phyloP scores from a whole-genome alignment of 2,888 invertebrate genomes.

The Kryphioiulus occultus region DNA sequence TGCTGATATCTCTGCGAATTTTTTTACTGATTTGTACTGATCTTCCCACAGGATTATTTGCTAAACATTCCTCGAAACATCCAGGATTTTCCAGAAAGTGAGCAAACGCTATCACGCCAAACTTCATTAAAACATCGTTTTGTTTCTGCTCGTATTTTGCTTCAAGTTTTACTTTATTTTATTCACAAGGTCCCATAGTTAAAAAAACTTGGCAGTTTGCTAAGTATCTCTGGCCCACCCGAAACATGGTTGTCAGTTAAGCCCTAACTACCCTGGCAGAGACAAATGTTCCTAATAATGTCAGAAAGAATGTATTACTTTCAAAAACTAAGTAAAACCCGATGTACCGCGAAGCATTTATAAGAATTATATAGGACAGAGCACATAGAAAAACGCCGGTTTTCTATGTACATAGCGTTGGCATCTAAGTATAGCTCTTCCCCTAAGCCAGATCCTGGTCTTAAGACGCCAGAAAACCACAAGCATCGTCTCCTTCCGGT shows the following conservation, averaged over 20 bases:
- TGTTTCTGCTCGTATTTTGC: no score
- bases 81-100: no score
- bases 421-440: neutral
- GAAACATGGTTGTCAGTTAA: neutral
- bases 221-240: neutral
- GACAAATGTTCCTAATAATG: conserved; percentile 33
- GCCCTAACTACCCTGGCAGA: neutral
- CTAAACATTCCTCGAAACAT: no score
- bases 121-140: neutral
- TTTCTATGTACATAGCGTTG: neutral
- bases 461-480: conserved; percentile 41
- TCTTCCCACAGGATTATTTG: no score
- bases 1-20: no score
- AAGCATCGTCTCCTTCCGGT: conserved; percentile 41
- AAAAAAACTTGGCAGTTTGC: neutral
- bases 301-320: conserved; percentile 1
- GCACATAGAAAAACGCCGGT: neutral
- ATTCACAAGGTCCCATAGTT: neutral
- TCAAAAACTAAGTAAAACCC: conserved; percentile 20
- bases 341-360: conserved; percentile 35
- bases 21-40: no score
- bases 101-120: no score
- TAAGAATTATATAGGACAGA: no score
- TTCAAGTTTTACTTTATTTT: no score
- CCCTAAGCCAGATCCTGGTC: conserved; percentile 3